Conservation (phyloP, 2,888 invertebrate genomes). For the Osmoderma eremita region DNA sequence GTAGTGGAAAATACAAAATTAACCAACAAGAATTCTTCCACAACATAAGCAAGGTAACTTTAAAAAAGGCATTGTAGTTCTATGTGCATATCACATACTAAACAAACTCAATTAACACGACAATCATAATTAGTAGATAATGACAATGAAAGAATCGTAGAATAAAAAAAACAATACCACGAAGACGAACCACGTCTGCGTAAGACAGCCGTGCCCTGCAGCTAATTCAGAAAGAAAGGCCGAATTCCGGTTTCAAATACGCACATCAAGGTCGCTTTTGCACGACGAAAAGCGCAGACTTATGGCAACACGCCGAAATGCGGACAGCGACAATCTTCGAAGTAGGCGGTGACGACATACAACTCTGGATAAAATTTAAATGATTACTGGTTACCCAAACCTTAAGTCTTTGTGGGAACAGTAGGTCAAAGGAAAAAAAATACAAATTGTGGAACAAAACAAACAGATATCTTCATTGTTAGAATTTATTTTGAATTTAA, state of each 20-base stretch:
- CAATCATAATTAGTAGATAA: conserved; percentile 8
- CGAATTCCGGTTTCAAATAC: conserved; percentile 37
- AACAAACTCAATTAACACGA: neutral
- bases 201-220: conserved; percentile 29
- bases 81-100: no score
- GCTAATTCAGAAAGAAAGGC: conserved; percentile 35
- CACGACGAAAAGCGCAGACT: conserved; percentile 6
- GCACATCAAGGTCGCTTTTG: conserved; percentile 15
- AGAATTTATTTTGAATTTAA: no score
- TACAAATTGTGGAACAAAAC: no score
- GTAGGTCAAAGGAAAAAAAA: no score
- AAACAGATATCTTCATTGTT: no score
- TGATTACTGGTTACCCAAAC: no score
- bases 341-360: neutral
- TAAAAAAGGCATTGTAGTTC: no score
- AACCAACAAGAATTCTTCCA: no score
- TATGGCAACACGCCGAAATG: conserved; percentile 2
- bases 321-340: neutral
- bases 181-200: conserved; percentile 17
- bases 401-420: no score
- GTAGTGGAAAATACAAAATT: no score
- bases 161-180: conserved; percentile 13
- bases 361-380: no score
- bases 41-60: no score
- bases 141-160: neutral